Conservation (phyloP, 2,113 vertebrate species). For the Colinus virginianus region DNA sequence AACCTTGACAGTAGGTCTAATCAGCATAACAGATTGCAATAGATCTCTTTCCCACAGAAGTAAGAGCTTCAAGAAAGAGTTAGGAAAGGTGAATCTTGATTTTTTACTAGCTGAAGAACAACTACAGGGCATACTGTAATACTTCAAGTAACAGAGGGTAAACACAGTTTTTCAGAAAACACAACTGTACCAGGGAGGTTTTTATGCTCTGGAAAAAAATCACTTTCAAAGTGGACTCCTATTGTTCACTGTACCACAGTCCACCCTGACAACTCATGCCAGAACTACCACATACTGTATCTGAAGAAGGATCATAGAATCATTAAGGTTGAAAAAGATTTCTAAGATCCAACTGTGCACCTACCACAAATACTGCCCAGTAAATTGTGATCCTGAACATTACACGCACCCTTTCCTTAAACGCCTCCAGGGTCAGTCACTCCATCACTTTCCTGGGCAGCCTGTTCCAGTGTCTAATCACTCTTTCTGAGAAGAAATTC, state of each 20-base stretch:
- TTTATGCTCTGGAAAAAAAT: not conserved
- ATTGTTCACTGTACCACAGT: not conserved
- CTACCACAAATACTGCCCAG: too few species aligned
- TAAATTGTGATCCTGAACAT: too few species aligned
- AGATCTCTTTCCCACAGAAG: slow-evolving; percentile 36
- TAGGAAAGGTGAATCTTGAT: slow-evolving; percentile 26
- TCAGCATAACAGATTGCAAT: slow-evolving; percentile 60
- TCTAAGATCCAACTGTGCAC: too few species aligned
- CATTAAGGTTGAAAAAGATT: too few species aligned
- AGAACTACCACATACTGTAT: not conserved
- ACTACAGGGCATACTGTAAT: not conserved
- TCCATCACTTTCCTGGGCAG: too few species aligned
- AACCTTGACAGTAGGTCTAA: slow-evolving; percentile 54
- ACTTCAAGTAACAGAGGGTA: not conserved
- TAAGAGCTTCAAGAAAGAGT: not conserved
- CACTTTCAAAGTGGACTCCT: not conserved
- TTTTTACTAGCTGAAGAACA: not conserved
- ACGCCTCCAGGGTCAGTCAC: too few species aligned
- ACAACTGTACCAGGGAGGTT: not conserved
- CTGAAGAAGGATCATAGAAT: not conserved
- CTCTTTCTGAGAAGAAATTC: too few species aligned
- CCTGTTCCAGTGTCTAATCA: too few species aligned
- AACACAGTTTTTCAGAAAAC: not conserved
- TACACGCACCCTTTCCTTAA: too few species aligned
- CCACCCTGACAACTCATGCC: not conserved